These are phyloP conservation scores for Rhodophaea formosa DNA, from an alignment of 2,888 invertebrate species.

Conservation along the genomic window DNA sequence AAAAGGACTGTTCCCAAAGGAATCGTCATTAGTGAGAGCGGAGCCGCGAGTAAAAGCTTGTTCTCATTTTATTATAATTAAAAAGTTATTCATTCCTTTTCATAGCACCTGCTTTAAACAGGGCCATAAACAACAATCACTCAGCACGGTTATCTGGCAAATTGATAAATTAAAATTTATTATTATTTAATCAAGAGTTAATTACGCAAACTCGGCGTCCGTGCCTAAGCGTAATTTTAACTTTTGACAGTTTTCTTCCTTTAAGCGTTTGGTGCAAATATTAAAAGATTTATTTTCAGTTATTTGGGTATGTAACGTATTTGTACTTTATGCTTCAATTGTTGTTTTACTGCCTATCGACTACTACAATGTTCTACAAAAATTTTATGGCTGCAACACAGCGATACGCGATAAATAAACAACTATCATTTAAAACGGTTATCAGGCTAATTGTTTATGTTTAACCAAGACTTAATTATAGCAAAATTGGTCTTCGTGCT, in stretches of 20 bases:
- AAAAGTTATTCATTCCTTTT: not conserved
- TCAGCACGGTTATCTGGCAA: conserved; percentile 8
- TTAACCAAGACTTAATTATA: too few species aligned
- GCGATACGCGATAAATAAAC: too few species aligned
- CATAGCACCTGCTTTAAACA: not conserved
- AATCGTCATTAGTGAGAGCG: too few species aligned
- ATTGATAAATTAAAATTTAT: conserved; percentile 46
- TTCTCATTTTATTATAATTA: too few species aligned
- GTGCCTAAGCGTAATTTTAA: conserved; percentile 36
- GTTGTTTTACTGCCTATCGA: too few species aligned
- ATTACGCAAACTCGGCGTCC: conserved; percentile 37
- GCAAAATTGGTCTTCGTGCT: too few species aligned
- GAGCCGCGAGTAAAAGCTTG: too few species aligned
- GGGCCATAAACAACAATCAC: not conserved
- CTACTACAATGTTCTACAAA: too few species aligned
- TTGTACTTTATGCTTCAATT: not conserved
- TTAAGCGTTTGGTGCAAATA: conserved; percentile 25
- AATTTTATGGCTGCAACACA: too few species aligned
- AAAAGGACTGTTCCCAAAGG: too few species aligned
- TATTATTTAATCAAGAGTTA: conserved; percentile 44
- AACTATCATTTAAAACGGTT: not conserved
- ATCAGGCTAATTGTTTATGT: too few species aligned
- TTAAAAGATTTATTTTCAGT: not conserved
- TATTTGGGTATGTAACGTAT: not conserved
- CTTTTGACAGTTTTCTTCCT: conserved; percentile 39